These are phyloP conservation scores for Esox lucius DNA, from an alignment of 2,797 vertebrate species.

Conservation along the genomic window DNA sequence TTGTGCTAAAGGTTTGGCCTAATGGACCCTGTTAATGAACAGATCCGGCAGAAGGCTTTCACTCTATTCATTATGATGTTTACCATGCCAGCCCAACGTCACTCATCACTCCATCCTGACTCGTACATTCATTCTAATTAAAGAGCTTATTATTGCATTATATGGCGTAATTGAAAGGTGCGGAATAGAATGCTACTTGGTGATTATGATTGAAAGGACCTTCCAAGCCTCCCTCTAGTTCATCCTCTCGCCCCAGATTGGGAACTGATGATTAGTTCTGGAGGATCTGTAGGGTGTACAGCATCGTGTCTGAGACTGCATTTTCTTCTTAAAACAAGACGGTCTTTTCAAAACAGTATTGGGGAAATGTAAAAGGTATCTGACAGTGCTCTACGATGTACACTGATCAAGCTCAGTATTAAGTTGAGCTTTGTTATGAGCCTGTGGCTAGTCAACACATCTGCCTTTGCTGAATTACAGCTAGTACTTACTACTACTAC, in stretches of 20 bases:
- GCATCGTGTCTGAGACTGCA: background rate
- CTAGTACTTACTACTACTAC: too few relatives aligned
- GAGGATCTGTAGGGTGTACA: background rate
- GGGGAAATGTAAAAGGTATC: background rate
- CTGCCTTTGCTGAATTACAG: background rate
- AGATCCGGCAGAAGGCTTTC: constrained; percentile 23
- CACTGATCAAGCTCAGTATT: background rate
- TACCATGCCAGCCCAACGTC: constrained; percentile 32
- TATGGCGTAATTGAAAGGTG: constrained; percentile 46
- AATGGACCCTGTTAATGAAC: constrained; percentile 73
- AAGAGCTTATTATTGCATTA: constrained; percentile 50
- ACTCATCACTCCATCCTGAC: constrained; percentile 37
- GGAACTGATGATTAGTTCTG: background rate
- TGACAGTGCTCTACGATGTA: background rate
- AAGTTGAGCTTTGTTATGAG: background rate
- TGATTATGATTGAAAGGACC: constrained; percentile 35
- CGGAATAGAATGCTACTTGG: constrained; percentile 18
- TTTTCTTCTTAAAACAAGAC: background rate
- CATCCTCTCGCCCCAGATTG: background rate
- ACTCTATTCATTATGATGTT: constrained; percentile 60
- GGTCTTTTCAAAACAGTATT: background rate
- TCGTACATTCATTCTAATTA: constrained; percentile 55
- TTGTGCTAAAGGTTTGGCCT: constrained; percentile 56
- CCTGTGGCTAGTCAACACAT: background rate
- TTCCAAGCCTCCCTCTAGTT: background rate